Conservation (phyloP, 2,797 vertebrate genomes). For the Danio choprae region DNA sequence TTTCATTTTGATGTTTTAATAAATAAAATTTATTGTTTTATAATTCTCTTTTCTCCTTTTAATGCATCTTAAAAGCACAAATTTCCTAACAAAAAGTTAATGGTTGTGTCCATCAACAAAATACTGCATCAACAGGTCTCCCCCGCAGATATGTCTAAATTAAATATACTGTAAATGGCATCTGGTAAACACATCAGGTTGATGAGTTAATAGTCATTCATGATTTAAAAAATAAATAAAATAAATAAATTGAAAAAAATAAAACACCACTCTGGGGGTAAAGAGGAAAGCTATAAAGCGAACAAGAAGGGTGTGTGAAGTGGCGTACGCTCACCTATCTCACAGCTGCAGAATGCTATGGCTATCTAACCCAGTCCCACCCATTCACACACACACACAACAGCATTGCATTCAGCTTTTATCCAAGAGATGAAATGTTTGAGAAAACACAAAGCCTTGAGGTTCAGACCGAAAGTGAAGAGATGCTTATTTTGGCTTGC, state of each 20-base stretch:
- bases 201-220: not conserved
- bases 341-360: constrained; percentile 53
- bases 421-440: constrained; percentile 2
- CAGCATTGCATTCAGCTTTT: not conserved
- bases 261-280: not conserved
- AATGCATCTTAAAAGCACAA: no score
- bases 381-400: constrained; percentile 6
- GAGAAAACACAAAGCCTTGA: not conserved
- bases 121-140: not conserved
- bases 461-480: not conserved
- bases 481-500: not conserved
- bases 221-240: no score
- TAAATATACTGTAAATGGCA: not conserved
- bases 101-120: not conserved
- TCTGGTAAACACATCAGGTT: not conserved
- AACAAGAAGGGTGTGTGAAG: constrained; percentile 46
- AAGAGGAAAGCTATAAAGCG: not conserved
- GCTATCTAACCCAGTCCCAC: constrained; percentile 49
- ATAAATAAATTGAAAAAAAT: no score
- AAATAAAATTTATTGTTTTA: no score
- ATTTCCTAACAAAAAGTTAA: no score
- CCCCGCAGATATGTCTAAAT: not conserved
- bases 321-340: constrained; percentile 55
- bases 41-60: no score
- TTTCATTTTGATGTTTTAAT: no score